Conservation (phyloP, 2,797 vertebrate genomes). For the Rhinichthys osculus region DNA sequence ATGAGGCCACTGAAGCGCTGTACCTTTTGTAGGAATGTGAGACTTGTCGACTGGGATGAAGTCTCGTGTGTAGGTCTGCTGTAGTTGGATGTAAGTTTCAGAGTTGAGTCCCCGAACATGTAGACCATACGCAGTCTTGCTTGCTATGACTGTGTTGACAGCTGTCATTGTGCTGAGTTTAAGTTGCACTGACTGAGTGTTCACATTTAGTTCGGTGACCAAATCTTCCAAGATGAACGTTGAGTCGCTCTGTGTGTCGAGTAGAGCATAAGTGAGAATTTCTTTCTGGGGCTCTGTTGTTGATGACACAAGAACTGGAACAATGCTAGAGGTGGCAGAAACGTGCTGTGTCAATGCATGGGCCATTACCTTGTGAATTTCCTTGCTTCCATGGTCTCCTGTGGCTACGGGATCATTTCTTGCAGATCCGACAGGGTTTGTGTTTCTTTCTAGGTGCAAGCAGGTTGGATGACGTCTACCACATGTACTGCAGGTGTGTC, state of each 20-base stretch:
- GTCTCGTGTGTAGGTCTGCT: no score
- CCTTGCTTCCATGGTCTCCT: no score
- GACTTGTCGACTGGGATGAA: slow-evolving; percentile 48
- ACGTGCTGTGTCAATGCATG: no score
- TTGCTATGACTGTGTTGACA: slow-evolving; percentile 57
- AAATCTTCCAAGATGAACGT: slow-evolving; percentile 60
- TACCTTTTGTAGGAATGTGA: slow-evolving; percentile 49
- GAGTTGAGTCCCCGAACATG: slow-evolving; percentile 32
- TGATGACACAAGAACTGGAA: no score
- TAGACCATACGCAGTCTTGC: slow-evolving; percentile 40
- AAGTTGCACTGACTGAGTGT: slow-evolving; percentile 50
- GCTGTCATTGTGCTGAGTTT: slow-evolving; percentile 48
- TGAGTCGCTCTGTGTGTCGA: slow-evolving; percentile 61
- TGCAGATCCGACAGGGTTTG: no score
- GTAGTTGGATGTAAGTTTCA: neutral
- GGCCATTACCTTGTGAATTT: no score
- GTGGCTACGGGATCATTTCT: no score
- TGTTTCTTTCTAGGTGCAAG: no score
- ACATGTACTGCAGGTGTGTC: no score
- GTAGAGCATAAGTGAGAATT: slow-evolving; percentile 7
- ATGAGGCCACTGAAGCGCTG: slow-evolving; percentile 56
- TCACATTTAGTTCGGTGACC: slow-evolving; percentile 34
- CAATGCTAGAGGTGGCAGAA: no score
- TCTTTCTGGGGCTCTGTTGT: no score
- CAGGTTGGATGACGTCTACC: no score